These are phyloP conservation scores for Mesoligia furuncula DNA, from an alignment of 2,888 invertebrate species.

Conservation along the genomic window DNA sequence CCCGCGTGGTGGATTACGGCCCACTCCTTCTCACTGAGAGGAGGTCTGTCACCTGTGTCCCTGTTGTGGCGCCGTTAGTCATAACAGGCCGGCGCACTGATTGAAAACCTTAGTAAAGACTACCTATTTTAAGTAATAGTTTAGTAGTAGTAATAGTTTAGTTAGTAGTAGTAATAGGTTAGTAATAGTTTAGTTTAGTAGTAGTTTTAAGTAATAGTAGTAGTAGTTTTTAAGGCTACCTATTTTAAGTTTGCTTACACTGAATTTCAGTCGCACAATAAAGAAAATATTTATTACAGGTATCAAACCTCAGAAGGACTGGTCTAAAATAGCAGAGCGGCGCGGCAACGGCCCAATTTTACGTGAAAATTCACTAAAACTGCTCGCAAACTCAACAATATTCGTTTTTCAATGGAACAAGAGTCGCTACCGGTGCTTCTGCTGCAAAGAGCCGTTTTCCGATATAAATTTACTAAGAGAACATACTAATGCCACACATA, in stretches of 20 bases:
- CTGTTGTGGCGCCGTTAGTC: no score
- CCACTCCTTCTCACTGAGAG: no score
- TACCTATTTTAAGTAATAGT: no score
- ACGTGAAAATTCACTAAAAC: slow-evolving; percentile 88
- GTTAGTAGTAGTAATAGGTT: no score
- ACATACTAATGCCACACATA: slow-evolving; percentile 75
- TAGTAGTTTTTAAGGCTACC: no score
- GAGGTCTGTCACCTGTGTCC: no score
- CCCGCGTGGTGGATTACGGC: no score
- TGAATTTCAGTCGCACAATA: background rate
- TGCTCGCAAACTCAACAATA: slow-evolving; percentile 80
- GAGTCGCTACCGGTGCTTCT: slow-evolving; percentile 83
- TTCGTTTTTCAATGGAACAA: slow-evolving; percentile 86
- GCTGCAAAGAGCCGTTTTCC: slow-evolving; percentile 82
- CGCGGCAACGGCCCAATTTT: slow-evolving; percentile 78
- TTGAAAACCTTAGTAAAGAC: no score
- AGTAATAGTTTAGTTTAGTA: no score
- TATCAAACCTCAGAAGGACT: slow-evolving; percentile 64
- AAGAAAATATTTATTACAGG: slow-evolving; percentile 42
- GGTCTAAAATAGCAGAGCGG: slow-evolving; percentile 74
- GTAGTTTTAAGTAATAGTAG: no score
- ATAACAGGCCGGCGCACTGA: no score
- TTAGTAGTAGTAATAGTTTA: no score
- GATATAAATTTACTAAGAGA: slow-evolving; percentile 75
- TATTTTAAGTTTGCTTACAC: background rate